These are phyloP conservation scores for Bothrops alternatus DNA, from an alignment of 2,797 vertebrate genomes.

Conservation along the genomic window DNA sequence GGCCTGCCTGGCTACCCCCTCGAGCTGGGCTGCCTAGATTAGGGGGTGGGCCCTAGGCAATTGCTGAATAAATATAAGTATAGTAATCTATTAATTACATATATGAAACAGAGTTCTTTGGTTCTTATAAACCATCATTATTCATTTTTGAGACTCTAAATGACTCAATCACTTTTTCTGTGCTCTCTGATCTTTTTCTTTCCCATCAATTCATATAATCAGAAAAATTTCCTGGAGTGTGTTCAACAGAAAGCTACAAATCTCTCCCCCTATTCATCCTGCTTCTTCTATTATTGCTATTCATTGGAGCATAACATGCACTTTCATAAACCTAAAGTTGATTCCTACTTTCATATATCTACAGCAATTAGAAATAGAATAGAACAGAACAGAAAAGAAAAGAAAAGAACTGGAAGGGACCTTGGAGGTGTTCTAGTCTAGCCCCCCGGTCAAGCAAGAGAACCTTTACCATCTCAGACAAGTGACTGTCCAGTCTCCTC, in stretches of 20 bases:
- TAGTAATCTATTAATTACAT: neutral
- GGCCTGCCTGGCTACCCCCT: no score
- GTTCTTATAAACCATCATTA: neutral
- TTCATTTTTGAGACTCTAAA: neutral
- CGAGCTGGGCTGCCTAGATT: no score
- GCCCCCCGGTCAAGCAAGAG: no score
- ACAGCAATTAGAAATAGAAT: neutral
- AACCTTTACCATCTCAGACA: no score
- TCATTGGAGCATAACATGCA: neutral
- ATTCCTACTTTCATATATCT: neutral
- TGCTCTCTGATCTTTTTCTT: neutral
- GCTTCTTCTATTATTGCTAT: neutral
- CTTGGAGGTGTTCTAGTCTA: no score
- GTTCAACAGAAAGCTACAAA: neutral
- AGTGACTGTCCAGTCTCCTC: no score
- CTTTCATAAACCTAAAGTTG: neutral
- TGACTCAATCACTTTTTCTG: neutral
- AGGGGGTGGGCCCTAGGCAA: no score
- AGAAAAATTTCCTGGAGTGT: neutral
- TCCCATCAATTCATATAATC: neutral
- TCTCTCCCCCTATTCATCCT: neutral
- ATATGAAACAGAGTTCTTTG: neutral
- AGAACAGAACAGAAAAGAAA: no score
- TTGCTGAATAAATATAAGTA: no score
- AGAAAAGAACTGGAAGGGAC: no score